These are phyloP conservation scores for Thermophis baileyi DNA, from an alignment of 2,113 vertebrate species.

Conservation along the genomic window DNA sequence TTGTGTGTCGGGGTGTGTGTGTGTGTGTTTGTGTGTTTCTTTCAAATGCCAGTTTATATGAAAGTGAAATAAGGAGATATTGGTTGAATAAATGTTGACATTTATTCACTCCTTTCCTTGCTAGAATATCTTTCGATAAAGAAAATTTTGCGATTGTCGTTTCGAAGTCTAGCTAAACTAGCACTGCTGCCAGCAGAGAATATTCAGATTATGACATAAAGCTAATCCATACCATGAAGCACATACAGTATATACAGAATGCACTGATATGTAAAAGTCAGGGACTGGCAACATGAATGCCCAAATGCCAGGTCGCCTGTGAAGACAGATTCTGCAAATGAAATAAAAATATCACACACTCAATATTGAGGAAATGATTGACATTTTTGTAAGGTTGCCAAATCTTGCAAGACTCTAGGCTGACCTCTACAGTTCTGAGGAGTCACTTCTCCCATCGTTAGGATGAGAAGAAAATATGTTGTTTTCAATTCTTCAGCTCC, in stretches of 20 bases:
- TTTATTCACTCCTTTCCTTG: not conserved
- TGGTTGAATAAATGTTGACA: conserved; percentile 37
- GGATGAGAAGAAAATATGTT: not conserved
- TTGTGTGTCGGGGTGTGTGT: not conserved
- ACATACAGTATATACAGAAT: not conserved
- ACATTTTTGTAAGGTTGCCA: not conserved
- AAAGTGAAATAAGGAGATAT: conserved; percentile 13
- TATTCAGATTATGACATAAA: not conserved
- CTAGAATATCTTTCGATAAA: not conserved
- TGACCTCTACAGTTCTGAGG: not conserved
- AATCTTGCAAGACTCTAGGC: not conserved
- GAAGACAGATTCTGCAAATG: not conserved
- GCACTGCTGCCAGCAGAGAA: not conserved
- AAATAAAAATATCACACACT: not conserved
- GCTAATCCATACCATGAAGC: not conserved
- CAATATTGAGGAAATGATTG: not conserved
- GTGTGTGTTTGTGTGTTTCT: conserved; percentile 4
- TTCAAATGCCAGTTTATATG: conserved; percentile 36
- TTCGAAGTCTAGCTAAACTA: not conserved
- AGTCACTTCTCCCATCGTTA: not conserved
- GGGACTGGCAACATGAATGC: not conserved
- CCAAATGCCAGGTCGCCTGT: not conserved
- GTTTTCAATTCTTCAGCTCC: not conserved
- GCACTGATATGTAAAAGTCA: not conserved
- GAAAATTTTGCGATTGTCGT: conserved; percentile 23